phyloP scores from a whole-genome alignment of 2,797 vertebrate genomes.

The Antennarius maculatus region DNA sequence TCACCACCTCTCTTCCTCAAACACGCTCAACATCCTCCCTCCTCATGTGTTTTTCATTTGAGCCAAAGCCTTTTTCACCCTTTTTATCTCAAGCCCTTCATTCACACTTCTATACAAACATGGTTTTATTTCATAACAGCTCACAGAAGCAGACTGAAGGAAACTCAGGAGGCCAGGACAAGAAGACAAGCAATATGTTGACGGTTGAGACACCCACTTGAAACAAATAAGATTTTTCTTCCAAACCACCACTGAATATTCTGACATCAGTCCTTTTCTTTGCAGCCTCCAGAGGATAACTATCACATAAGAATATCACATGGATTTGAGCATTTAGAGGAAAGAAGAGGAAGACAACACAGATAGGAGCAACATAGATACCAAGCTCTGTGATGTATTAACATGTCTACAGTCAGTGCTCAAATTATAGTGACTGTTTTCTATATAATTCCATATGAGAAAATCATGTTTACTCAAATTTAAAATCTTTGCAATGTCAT shows the following conservation, averaged over 20 bases:
- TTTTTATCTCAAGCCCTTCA: slow-evolving; percentile 3
- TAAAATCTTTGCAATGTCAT: neutral
- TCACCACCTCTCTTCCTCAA: slow-evolving; percentile 44
- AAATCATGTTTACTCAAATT: too few relatives aligned
- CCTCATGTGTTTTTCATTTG: slow-evolving; percentile 27
- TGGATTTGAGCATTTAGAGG: slow-evolving; percentile 16
- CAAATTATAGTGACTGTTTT: too few relatives aligned
- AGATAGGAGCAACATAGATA: slow-evolving; percentile 28
- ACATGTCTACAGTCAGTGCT: too few relatives aligned
- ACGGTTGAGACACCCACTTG: neutral
- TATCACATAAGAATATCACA: slow-evolving; percentile 42
- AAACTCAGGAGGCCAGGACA: neutral
- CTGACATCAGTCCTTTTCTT: slow-evolving; percentile 1
- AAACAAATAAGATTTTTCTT: neutral
- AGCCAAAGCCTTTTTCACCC: neutral
- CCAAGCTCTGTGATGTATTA: neutral
- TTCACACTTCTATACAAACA: neutral
- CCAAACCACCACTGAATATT: neutral
- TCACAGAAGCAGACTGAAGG: neutral
- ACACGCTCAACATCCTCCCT: slow-evolving; percentile 47
- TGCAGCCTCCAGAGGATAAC: slow-evolving; percentile 16
- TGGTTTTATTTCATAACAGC: slow-evolving; percentile 4
- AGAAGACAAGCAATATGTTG: neutral
- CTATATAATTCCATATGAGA: too few relatives aligned
- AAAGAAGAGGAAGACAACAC: slow-evolving; percentile 28